A percentile compares a stretch with the other conserved stretches of the same genome.
phyloP scores from a whole-genome alignment of 2,797 vertebrate species.

The Leuciscus waleckii region DNA sequence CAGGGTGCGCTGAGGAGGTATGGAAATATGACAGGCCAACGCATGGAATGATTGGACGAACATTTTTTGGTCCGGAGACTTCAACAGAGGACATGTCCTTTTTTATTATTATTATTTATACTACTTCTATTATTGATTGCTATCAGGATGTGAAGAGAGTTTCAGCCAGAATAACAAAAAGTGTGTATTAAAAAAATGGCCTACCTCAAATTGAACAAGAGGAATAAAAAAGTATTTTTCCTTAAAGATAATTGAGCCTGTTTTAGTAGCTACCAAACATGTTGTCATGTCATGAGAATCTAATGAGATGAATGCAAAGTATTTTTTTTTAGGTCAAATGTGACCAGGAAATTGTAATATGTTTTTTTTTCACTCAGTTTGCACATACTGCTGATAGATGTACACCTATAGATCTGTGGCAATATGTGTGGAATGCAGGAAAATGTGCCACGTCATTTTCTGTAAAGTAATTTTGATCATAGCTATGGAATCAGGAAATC shows the following conservation, averaged over 20 bases:
- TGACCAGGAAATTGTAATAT: not conserved
- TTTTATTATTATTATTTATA: no score
- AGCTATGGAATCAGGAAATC: not conserved
- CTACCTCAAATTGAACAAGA: not conserved
- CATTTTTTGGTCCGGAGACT: no score
- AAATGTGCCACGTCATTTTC: not conserved
- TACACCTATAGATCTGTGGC: not conserved
- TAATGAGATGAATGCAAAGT: not conserved
- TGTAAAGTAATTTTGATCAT: not conserved
- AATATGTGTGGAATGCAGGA: not conserved
- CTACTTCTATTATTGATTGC: no score
- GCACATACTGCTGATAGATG: not conserved
- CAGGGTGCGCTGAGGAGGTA: no score
- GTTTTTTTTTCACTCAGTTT: not conserved
- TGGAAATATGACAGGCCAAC: no score
- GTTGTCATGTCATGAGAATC: not conserved
- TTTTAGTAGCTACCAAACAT: not conserved
- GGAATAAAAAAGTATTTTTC: no score
- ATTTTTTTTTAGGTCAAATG: not conserved
- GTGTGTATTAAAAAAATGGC: no score
- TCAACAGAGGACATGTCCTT: no score
- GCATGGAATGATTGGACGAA: no score
- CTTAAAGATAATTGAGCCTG: no score
- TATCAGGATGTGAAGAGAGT: no score
- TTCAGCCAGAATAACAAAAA: no score